Evolutionary conservation across 2,113 vertebrate genomes (phyloP).

Genomic region (Syngnathoides biaculeatus): DNA sequence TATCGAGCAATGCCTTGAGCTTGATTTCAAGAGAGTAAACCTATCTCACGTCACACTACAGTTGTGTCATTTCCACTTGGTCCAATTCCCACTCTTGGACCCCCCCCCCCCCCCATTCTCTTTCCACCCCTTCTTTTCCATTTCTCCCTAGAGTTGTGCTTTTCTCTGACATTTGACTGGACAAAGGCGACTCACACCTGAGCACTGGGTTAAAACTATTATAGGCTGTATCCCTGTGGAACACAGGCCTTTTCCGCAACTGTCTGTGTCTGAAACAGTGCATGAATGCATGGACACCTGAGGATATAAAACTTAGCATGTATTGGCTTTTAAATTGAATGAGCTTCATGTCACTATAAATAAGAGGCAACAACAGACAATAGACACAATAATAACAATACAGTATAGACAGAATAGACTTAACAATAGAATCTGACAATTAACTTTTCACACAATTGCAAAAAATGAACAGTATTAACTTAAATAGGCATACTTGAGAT

Average conservation of each 20-base stretch:
- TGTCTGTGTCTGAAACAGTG: constrained; percentile 50
- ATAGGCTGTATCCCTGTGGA: constrained; percentile 70
- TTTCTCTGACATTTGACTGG: constrained; percentile 78
- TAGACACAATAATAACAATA: no score
- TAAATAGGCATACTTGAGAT: background rate
- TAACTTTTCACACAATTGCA: background rate
- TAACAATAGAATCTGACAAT: background rate
- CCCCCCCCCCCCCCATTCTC: constrained; percentile 3
- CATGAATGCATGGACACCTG: constrained; percentile 15
- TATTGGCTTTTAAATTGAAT: background rate
- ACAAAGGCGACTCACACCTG: constrained; percentile 78
- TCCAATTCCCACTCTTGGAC: constrained; percentile 28
- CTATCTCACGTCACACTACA: constrained; percentile 3
- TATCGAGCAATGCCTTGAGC: background rate
- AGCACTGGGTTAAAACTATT: constrained; percentile 78
- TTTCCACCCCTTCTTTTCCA: constrained; percentile 17
- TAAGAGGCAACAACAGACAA: background rate
- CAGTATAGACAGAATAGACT: no score
- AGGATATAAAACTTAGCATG: constrained; percentile 4
- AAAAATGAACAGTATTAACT: background rate
- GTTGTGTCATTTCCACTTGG: constrained; percentile 13
- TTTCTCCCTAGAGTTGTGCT: constrained; percentile 62
- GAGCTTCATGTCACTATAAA: background rate
- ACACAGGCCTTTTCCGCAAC: constrained; percentile 68
- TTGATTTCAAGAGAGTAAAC: background rate